Evolutionary conservation across 2,888 invertebrate genomes (phyloP), one percentile per base, ranked within the genome.

Genomic region (Diloba caeruleocephala): DNA sequence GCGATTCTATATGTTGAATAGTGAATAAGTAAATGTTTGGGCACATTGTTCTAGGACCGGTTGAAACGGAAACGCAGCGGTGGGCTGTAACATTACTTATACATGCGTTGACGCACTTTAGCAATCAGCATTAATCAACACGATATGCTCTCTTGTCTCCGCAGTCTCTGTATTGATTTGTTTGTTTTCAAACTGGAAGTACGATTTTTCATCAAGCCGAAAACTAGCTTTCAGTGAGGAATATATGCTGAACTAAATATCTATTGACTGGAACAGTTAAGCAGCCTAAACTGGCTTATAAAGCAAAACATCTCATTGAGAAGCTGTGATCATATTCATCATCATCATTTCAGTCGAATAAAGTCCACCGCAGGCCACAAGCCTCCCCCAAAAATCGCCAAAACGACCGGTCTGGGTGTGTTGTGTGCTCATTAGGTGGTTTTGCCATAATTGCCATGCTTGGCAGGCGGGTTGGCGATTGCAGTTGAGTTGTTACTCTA

Each of bases 71-170:
- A 90, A 88, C 89, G 78, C 81, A 79, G 81, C 79, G 89, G 90
- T 85, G 88, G 87, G 87, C 81, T 87, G 82, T 77, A 79, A 74
- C 86, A 91, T 93, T 92, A 90, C 87, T 91, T 92, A 92, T 92
- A 88, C 91, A 92, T 90, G 88, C 90, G 87, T 84, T 83, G 87
- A 87, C 87, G 88, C 87, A 88, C 88, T 91, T 90, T 88, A 90
- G 91, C 90, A 92, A 93, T 92, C 91, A 92, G 86, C 92, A 92
- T 92, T 91, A 86, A 91, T 92, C 92, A 92, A 86, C 87, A 83
- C 83, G 84, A 88, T 88, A 85, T 87, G 87, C 85, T 82, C 81
- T 84, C 82, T 82, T 85, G 88, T 88, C 88, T 85, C 81, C 73
- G 77, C 79, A 79, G 84, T 81, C 81, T 80, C 71, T 75, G 72